These are phyloP conservation scores for Carapus acus DNA, from an alignment of 2,797 vertebrate genomes.

Conservation along the genomic window DNA sequence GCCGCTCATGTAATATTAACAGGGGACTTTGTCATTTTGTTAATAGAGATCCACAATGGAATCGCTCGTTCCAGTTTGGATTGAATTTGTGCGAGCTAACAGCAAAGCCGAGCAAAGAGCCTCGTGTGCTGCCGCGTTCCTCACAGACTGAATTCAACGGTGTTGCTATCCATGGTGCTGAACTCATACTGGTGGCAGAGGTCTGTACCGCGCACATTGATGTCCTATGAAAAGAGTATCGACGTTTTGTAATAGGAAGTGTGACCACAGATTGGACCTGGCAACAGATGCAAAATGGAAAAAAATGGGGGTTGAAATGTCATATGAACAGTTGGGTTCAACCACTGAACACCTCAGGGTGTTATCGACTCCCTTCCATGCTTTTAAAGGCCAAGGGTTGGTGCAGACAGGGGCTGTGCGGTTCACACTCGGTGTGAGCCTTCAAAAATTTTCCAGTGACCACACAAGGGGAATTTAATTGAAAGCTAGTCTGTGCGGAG, in stretches of 20 bases:
- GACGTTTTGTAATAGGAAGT: constrained; percentile 71
- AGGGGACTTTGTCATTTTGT: constrained; percentile 1
- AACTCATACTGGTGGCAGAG: constrained; percentile 56
- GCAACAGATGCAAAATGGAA: constrained; percentile 61
- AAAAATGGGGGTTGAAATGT: constrained; percentile 70
- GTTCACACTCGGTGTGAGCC: constrained; percentile 50
- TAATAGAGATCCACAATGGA: constrained; percentile 7
- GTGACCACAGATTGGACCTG: constrained; percentile 63
- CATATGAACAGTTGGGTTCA: constrained; percentile 74
- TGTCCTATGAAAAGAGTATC: constrained; percentile 64
- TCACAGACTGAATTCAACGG: too few species aligned
- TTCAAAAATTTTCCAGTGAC: constrained; percentile 53
- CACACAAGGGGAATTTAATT: constrained; percentile 42
- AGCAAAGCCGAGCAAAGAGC: constrained; percentile 21
- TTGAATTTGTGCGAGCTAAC: constrained; percentile 29
- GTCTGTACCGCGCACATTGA: constrained; percentile 51
- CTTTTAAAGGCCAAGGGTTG: constrained; percentile 70
- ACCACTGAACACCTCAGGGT: constrained; percentile 74
- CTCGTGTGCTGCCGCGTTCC: too few species aligned
- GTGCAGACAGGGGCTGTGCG: constrained; percentile 53
- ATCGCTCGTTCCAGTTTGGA: too few species aligned
- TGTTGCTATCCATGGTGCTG: constrained; percentile 63
- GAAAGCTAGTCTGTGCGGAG: constrained; percentile 47
- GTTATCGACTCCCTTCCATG: constrained; percentile 68
- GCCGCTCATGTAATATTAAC: neutral